A percentile compares a stretch with the other conserved stretches of the same genome.
These are phyloP conservation scores for Ceratitis capitata DNA, from an alignment of 1,140 invertebrate species.

Conservation along the genomic window DNA sequence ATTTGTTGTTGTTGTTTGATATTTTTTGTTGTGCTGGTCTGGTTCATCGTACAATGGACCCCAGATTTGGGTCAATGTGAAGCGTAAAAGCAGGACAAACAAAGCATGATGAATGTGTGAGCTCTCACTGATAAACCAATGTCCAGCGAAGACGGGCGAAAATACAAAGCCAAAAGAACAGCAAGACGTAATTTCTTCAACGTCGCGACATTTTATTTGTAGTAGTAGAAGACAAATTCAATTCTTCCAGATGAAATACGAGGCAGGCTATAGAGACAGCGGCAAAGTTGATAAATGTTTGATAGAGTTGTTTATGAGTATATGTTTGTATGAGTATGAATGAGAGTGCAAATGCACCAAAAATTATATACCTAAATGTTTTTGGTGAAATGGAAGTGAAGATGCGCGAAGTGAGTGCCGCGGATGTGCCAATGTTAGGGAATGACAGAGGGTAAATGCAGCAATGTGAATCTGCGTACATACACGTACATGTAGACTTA, in stretches of 20 bases:
- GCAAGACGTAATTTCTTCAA: too few species aligned
- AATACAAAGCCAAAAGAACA: neutral
- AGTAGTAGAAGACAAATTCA: neutral
- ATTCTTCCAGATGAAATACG: neutral
- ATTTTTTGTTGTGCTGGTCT: neutral
- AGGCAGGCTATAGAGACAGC: neutral
- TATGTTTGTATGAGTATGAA: neutral
- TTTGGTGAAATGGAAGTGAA: neutral
- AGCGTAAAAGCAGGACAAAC: constrained; percentile 15
- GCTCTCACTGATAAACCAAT: constrained; percentile 26
- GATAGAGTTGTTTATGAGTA: neutral
- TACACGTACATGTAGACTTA: too few species aligned
- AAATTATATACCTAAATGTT: neutral
- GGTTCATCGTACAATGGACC: neutral
- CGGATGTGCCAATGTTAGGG: too few species aligned
- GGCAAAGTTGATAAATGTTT: neutral
- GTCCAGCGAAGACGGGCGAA: neutral
- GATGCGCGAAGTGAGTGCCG: neutral
- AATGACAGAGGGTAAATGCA: too few species aligned
- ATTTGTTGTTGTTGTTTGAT: neutral
- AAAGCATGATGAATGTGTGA: constrained; percentile 12
- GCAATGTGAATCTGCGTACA: too few species aligned
- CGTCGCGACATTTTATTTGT: neutral
- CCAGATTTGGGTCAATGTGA: constrained; percentile 5
- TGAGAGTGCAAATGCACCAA: neutral